Base-by-base conservation (phyloP, 1,140 invertebrate genomes). In the Panulirus ornatus region DNA sequence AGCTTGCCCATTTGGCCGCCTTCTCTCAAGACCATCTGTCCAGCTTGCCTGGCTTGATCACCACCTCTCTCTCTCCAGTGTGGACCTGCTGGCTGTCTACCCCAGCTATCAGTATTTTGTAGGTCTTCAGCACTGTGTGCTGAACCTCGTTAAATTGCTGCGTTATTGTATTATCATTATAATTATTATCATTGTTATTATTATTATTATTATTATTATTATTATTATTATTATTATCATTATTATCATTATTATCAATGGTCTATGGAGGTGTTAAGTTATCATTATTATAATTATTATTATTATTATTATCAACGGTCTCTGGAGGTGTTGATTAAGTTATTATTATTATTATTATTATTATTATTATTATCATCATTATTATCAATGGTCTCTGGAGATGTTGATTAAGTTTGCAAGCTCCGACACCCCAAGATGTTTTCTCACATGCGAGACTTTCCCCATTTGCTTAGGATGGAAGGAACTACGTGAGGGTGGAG, bases 41-140 rank as follows among this genome's bases (percentile, higher is more conserved):
- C n/a, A n/a, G n/a, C n/a, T n/a, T n/a, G n/a, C n/a, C n/a, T n/a
- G n/a, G n/a, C n/a, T n/a, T n/a, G n/a, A n/a, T n/a, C n/a, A n/a
- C 0, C 9, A 58, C 54, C 19, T 2, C 58, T 6, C 58, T 22
- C 8, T 11, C 78, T 76, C n/a, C 84, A 36, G 6, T 11, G 54
- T 76, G 71, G 71, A 76, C 22, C 22, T 86, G 71, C 6, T 54
- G 44, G 44, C 47, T 3, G 71, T 76, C 47, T 86, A 76, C 44
- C 73, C 38, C 73, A 76, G 44, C 58, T 86, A 86, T 73, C 84
- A 76, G 71, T 86, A 76, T 40, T 47, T 86, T 44, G 76, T 44
- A 73, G 84, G 73, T 27, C 84, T 86, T 8, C 84, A 86, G 47
- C 36, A 44, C 19, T 47, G 84, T 30, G 44, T 76, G 70, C 73